Base-by-base conservation (phyloP, 2,797 vertebrate genomes). In the Anguilla anguilla region DNA sequence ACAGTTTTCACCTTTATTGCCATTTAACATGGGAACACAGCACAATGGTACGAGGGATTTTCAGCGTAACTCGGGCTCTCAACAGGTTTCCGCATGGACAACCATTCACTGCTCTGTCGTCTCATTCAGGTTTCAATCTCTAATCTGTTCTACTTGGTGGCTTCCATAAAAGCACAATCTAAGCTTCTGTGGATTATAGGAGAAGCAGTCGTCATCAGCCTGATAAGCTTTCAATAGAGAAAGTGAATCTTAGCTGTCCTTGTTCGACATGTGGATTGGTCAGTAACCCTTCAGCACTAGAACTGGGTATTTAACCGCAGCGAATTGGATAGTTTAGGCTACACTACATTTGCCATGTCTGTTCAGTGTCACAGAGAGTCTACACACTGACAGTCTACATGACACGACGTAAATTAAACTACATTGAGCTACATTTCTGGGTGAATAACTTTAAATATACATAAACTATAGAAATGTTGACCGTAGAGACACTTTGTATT, bases 91-190 rank as follows among this genome's bases (percentile, higher is more conserved):
- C 46, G 43, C 86, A 19, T 89, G 91, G 89, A 92, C 90, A 87
- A 94, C 93, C 19, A 55, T 92, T 92, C 89, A 89, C 91, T 91
- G 90, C 87, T 93, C 94, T 95, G 95, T 94, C 94, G 94, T 93
- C 93, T 93, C 91, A 83, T 93, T 89, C 83, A 77, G 51, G 92
- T 92, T 92, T 92, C 95, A 96, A 95, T 95, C 95, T 93, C 90
- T 95, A 94, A 95, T 95, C 93, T 92, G 94, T 92, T 94, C 92
- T 92, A 92, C 72, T 85, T 85, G 57, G 84, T 46, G 57, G 35
- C 31, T 86, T 86, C 46, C 39, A 86, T 69, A 15, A 51, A 69
- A 49, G 85, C 61, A 19, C 64, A n/a, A 51, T 13, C 85, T 69
- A n/a, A 86, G 46, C 22, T 72, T 86, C 31, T 17, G 19, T n/a